Evolutionary conservation across 1,140 invertebrate genomes (phyloP), one percentile per base, ranked within the genome.

Genomic region (Anthonomus grandis): DNA sequence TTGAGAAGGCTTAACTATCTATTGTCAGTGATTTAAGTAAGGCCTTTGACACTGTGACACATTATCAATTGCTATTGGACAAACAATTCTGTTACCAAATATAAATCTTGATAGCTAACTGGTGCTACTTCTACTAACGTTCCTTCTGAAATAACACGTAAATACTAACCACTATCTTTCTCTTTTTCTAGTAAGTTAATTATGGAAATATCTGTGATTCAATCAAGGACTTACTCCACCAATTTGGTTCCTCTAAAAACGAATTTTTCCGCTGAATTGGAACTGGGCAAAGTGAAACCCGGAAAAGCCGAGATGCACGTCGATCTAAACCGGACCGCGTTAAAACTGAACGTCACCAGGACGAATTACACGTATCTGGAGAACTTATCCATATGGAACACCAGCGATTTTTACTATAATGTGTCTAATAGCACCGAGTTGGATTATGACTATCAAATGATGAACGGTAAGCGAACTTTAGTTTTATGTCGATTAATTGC

Each of bases 201-300:
- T 59, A 73, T 73, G 71, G 71, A 73, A 70, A 65, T 70, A 60
- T 62, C 69, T 62, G 69, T 73, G 68, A 70, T 73, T 47, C 68
- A 70, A 61, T 64, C 70, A 42, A 62, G 65, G 62, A 63, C 63
- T 55, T 68, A 72, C 48, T 56, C 68, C 53, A 63, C 63, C 37
- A 59, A 54, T 38, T 51, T 61, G 48, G 57, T 64, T 61, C 51
- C 61, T 53, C 19, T 49, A 38, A 64, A 66, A 63, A 62, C 47
- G 52, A 64, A 63, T 59, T 63, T 62, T 60, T 45, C 57, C 25
- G 63, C 45, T 18, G 47, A 45, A 47, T 57, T 62, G 50, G 59
- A 34, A 59, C n/a, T n/a, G n/a, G n/a, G n/a, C n/a, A 56, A 45
- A 19, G 15, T 25, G 5, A 44, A 38, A 23, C 34, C 31, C 46